These are phyloP conservation scores for Chrysopa pallens DNA, from an alignment of 1,140 invertebrate species.

Conservation along the genomic window DNA sequence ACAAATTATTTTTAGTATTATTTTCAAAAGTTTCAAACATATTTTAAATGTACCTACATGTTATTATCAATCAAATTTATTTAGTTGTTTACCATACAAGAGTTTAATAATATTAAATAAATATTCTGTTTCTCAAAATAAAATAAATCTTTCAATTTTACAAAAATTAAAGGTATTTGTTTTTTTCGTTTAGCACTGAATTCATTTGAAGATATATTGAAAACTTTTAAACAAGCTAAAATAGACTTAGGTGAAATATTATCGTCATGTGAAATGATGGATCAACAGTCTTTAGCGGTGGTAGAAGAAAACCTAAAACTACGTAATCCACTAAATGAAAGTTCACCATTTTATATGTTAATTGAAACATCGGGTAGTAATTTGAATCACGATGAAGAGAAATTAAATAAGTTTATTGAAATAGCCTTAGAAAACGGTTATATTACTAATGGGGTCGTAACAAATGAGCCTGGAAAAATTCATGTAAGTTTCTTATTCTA, in stretches of 20 bases:
- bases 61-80: too few species aligned
- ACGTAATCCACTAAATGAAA: conserved; percentile 33
- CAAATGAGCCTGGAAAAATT: conserved; percentile 60
- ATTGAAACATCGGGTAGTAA: conserved; percentile 83
- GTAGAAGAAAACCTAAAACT: conserved; percentile 41
- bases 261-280: conserved; percentile 88
- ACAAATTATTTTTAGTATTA: too few species aligned
- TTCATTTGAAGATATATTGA: conserved; percentile 57
- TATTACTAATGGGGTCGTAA: conserved; percentile 68
- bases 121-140: too few species aligned
- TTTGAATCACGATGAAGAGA: conserved; percentile 67
- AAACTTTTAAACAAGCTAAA: conserved; percentile 54
- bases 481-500: too few species aligned
- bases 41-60: too few species aligned
- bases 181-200: conserved; percentile 39
- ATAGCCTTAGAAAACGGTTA: conserved; percentile 46
- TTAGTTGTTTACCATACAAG: too few species aligned
- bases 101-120: too few species aligned
- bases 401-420: conserved; percentile 62
- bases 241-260: conserved; percentile 68
- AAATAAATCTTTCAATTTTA: too few species aligned
- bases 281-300: conserved; percentile 43
- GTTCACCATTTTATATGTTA: conserved; percentile 74
- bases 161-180: too few species aligned
- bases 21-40: too few species aligned